Evolutionary conservation across 2,797 vertebrate genomes (phyloP).

Genomic region (Squalus acanthias): DNA sequence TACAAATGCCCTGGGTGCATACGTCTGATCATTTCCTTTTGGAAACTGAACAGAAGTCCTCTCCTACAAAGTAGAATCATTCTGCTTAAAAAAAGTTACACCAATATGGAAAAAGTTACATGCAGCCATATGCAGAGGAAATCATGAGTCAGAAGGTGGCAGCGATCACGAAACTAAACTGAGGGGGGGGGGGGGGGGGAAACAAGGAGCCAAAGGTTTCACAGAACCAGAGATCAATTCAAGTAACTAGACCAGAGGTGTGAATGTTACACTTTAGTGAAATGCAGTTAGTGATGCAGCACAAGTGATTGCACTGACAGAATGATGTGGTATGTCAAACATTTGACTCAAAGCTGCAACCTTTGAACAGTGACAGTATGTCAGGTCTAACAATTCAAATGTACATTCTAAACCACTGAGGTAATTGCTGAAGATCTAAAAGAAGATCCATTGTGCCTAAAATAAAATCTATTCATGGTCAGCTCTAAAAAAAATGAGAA

Average conservation of each 20-base stretch:
- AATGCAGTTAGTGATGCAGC: conserved; percentile 42
- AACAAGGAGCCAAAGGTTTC: conserved; percentile 42
- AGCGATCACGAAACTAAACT: conserved; percentile 38
- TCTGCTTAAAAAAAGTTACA: neutral
- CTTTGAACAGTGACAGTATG: conserved; percentile 38
- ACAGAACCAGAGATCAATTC: conserved; percentile 39
- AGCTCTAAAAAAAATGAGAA: neutral
- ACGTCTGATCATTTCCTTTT: neutral
- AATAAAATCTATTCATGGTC: neutral
- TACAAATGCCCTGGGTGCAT: neutral
- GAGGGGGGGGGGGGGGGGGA: conserved; percentile 40
- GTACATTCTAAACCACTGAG: conserved; percentile 43
- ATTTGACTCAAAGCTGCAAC: conserved; percentile 48
- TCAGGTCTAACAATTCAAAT: conserved; percentile 44
- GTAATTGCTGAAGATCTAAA: conserved; percentile 30
- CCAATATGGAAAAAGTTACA: conserved; percentile 23
- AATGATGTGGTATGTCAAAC: conserved; percentile 44
- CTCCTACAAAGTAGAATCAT: conserved; percentile 4
- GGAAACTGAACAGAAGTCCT: conserved; percentile 19
- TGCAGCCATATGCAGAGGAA: conserved; percentile 5
- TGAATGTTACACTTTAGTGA: conserved; percentile 49
- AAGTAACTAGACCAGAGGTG: conserved; percentile 50
- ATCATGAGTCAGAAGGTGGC: conserved; percentile 40
- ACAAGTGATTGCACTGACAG: conserved; percentile 44
- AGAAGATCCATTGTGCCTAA: neutral